Evolutionary conservation across 2,888 invertebrate genomes (phyloP).

Genomic region (Drosophila flavopinicola): DNA sequence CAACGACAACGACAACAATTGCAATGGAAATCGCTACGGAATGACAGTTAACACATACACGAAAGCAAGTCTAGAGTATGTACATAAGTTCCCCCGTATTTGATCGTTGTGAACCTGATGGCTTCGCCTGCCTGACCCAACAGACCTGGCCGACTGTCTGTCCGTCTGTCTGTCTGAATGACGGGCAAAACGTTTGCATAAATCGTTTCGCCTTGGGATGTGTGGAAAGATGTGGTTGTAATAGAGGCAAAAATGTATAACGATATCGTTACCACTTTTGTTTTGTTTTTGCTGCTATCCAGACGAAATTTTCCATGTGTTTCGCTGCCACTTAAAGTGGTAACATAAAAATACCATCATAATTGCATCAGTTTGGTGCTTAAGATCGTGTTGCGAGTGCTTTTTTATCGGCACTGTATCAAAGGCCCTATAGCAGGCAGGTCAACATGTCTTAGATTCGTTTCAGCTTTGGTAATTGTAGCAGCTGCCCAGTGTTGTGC

Average conservation of each 20-base stretch:
- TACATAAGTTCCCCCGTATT: slow-evolving; percentile 3
- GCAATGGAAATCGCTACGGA: slow-evolving; percentile 16
- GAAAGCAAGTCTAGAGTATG: not conserved
- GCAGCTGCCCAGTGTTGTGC: not conserved
- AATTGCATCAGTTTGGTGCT: slow-evolving; percentile 15
- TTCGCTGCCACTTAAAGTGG: slow-evolving; percentile 13
- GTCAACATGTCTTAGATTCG: not conserved
- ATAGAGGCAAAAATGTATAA: slow-evolving; percentile 15
- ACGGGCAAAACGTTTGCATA: slow-evolving; percentile 30
- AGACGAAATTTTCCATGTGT: slow-evolving; percentile 8
- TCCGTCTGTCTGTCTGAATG: slow-evolving; percentile 30
- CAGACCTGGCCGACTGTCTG: slow-evolving; percentile 19
- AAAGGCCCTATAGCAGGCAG: slow-evolving; percentile 1
- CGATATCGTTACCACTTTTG: slow-evolving; percentile 2
- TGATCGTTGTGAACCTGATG: slow-evolving; percentile 29
- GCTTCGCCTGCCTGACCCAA: slow-evolving; percentile 34
- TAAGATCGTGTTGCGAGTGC: not conserved
- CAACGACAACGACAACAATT: slow-evolving; percentile 19
- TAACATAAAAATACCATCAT: slow-evolving; percentile 18
- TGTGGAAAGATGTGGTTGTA: slow-evolving; percentile 6
- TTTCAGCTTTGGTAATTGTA: not conserved
- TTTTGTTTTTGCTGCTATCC: not conserved
- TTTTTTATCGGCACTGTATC: slow-evolving; percentile 4
- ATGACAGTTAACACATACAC: slow-evolving; percentile 14
- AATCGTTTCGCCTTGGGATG: slow-evolving; percentile 20